phyloP scores from a whole-genome alignment of 2,113 vertebrate species.

The Holacanthus passer region DNA sequence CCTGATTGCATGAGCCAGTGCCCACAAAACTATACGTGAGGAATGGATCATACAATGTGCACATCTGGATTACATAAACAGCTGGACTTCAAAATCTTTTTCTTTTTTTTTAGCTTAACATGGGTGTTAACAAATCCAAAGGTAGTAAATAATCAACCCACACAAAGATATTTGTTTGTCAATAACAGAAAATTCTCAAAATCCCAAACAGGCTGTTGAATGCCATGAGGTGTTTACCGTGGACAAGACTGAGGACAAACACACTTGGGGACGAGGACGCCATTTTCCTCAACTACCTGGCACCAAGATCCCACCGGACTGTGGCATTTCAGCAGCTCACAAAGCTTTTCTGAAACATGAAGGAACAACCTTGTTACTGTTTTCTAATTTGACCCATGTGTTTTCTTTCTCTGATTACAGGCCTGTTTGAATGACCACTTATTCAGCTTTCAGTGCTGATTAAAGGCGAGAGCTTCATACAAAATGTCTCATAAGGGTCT shows the following conservation, averaged over 20 bases:
- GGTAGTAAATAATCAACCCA: not conserved
- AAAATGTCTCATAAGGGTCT: not conserved
- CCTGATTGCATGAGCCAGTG: conserved; percentile 64
- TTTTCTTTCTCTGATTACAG: not conserved
- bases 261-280: conserved; percentile 78
- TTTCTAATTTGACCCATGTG: not conserved
- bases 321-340: conserved; percentile 81
- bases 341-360: conserved; percentile 77
- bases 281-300: conserved; percentile 76
- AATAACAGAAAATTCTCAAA: not conserved
- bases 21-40: conserved; percentile 25
- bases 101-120: not conserved
- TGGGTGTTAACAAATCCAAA: not conserved
- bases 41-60: conserved; percentile 1
- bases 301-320: conserved; percentile 84
- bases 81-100: not conserved
- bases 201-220: not conserved
- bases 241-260: conserved; percentile 83
- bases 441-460: not conserved
- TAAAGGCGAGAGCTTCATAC: not conserved
- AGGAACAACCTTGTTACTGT: not conserved
- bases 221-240: conserved; percentile 60
- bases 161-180: not conserved
- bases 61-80: conserved; percentile 14
- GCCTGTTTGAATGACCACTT: not conserved